A percentile compares a stretch with the other conserved stretches of the same genome.
Evolutionary conservation across 1,140 invertebrate genomes (phyloP).

Genomic region (Ooceraea biroi): DNA sequence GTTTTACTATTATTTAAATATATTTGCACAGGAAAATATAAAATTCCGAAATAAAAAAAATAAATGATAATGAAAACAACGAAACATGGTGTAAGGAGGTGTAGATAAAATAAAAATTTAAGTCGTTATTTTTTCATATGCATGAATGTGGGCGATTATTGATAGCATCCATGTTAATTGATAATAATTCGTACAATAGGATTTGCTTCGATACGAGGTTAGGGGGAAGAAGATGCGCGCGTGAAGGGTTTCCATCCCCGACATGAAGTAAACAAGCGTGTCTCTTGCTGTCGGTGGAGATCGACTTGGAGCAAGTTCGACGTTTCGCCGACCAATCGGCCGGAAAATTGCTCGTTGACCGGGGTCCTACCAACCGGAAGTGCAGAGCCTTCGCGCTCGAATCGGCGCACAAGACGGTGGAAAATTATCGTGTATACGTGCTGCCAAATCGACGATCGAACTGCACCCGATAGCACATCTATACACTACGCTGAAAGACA

Average conservation of each 20-base stretch:
- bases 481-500: conserved; percentile 37
- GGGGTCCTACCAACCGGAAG: conserved; percentile 69
- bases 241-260: background rate
- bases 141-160: background rate
- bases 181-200: background rate
- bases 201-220: background rate
- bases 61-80: background rate
- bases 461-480: conserved; percentile 39
- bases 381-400: conserved; percentile 56
- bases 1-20: too few species aligned
- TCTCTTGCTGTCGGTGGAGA: conserved; percentile 71
- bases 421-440: conserved; percentile 68
- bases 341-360: conserved; percentile 75
- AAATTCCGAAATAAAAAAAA: background rate
- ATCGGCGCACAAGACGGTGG: conserved; percentile 59
- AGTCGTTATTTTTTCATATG: background rate
- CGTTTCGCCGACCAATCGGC: conserved; percentile 71
- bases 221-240: background rate
- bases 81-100: too few species aligned
- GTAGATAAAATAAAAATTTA: too few species aligned
- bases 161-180: conserved; percentile 14
- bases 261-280: conserved; percentile 72
- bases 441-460: conserved; percentile 59
- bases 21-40: too few species aligned
- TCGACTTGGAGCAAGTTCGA: conserved; percentile 72